Percentiles rank a stretch among this genome's conserved stretches.
Evolutionary conservation across 2,888 invertebrate species (phyloP).

Genomic region (Eupithecia abbreviata): DNA sequence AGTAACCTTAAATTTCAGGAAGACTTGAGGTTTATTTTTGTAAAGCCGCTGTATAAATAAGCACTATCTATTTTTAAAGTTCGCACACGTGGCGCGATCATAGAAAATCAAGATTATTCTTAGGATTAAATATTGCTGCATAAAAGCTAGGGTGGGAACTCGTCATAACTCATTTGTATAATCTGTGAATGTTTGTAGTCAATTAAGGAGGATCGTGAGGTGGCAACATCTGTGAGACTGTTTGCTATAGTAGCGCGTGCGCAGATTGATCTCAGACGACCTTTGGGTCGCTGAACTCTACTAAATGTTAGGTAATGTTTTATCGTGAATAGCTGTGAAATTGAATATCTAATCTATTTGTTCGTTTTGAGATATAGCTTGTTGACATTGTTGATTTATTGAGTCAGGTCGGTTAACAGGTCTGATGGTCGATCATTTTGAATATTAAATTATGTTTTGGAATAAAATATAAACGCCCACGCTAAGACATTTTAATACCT

Average conservation of each 20-base stretch:
- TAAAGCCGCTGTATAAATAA: slow-evolving; percentile 55
- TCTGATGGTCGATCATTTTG: slow-evolving; percentile 2
- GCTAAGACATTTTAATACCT: not conserved
- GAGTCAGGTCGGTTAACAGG: slow-evolving; percentile 15
- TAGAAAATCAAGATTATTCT: slow-evolving; percentile 52
- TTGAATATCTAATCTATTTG: slow-evolving; percentile 30
- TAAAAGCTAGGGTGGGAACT: slow-evolving; percentile 49
- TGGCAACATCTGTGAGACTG: slow-evolving; percentile 50
- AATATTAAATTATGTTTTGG: not conserved
- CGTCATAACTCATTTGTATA: slow-evolving; percentile 55
- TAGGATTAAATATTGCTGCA: slow-evolving; percentile 57
- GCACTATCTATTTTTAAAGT: slow-evolving; percentile 60
- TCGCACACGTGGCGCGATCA: slow-evolving; percentile 64
- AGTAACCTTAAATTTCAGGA: slow-evolving; percentile 50
- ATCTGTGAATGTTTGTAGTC: slow-evolving; percentile 51
- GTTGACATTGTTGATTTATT: slow-evolving; percentile 27
- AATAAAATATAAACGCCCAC: not conserved
- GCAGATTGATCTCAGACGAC: slow-evolving; percentile 58
- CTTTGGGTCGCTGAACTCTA: slow-evolving; percentile 64
- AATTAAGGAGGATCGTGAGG: slow-evolving; percentile 48
- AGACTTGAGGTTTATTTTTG: slow-evolving; percentile 55
- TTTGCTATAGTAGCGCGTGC: slow-evolving; percentile 54
- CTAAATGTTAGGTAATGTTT: slow-evolving; percentile 50
- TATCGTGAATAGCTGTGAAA: slow-evolving; percentile 43
- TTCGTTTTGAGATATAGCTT: slow-evolving; percentile 21